Evolutionary conservation across 2,113 vertebrate species (phyloP).

Genomic region (Hippocampus zosterae): DNA sequence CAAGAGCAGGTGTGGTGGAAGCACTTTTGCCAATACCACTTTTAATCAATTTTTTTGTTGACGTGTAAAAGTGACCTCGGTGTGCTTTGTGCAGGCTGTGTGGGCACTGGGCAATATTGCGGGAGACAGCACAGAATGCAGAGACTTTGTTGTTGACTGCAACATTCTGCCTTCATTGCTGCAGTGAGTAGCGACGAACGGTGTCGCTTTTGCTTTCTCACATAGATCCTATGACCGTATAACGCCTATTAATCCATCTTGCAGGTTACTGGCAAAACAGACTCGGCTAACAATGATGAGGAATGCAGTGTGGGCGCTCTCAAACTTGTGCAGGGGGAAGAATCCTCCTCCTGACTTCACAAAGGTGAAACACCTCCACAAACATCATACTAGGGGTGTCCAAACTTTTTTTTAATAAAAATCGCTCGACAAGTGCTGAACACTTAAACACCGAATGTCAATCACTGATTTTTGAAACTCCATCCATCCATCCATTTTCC

Average conservation of each 20-base stretch:
- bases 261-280: conserved; percentile 79
- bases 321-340: conserved; percentile 97
- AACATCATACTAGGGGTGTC: too few relatives aligned
- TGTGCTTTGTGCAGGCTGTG: conserved; percentile 78
- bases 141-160: conserved; percentile 96
- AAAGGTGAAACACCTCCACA: conserved; percentile 69
- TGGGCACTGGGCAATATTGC: conserved; percentile 99
- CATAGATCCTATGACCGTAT: neutral
- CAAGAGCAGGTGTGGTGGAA: conserved; percentile 85
- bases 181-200: conserved; percentile 79
- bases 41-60: neutral
- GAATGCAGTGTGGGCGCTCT: conserved; percentile 96
- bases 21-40: neutral
- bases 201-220: neutral
- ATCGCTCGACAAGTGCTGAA: too few relatives aligned
- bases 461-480: too few relatives aligned
- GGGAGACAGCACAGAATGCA: conserved; percentile 96
- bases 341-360: conserved; percentile 96
- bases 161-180: conserved; percentile 92
- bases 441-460: too few relatives aligned
- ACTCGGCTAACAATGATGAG: conserved; percentile 97
- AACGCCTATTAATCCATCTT: neutral
- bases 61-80: neutral
- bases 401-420: too few relatives aligned
- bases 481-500: too few relatives aligned